Evolutionary conservation across 2,113 vertebrate species (phyloP), one percentile per base, ranked within the genome.

Genomic region (Tragulus kanchil): DNA sequence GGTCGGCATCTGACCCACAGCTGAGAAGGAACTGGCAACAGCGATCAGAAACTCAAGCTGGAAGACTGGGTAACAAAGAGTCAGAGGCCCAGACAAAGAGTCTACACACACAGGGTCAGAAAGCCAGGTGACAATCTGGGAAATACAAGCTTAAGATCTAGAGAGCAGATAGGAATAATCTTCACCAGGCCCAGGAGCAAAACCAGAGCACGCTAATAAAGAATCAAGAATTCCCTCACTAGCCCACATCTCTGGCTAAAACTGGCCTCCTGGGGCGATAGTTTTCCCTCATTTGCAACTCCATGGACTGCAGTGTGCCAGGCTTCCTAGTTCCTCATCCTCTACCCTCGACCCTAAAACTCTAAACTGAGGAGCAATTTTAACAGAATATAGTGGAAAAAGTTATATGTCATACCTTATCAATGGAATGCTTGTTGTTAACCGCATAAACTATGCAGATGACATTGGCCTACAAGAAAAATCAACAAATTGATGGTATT

Each of bases 401-500:
- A 82, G 48, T 92, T 28, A 96, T 4, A 58, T 0, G 78, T 83
- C 98, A 96, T 99, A 99, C 99, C 99, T 99, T 99, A 98, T 99
- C 99, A 94, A 99, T 99, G 62, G 99, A 99, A 98, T 99, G 99
- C 98, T 99, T 99, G 98, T 99, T 99, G 98, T 99, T 99, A 97
- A 99, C 99, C 10, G 99, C 99, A 97, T 99, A 99, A 50, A 99
- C 99, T 98, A 99, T 99, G 98, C 99, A 99, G 98, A 99, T 99
- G 88, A 99, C 99, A 97, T 99, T 99, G 67, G 99, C 99, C 99
- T 99, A 96, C n/a, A 96, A 97, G 89, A 97, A 95, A 97, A 98
- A 98, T 86, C n/a, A 98, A 98, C 94, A 86, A 96, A 79, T 96
- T 67, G 89, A 50, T 67, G 26, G 13, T 21, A 89, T 64, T 91